These are phyloP conservation scores for Pelobates fuscus DNA, from an alignment of 2,113 vertebrate species.

Conservation along the genomic window DNA sequence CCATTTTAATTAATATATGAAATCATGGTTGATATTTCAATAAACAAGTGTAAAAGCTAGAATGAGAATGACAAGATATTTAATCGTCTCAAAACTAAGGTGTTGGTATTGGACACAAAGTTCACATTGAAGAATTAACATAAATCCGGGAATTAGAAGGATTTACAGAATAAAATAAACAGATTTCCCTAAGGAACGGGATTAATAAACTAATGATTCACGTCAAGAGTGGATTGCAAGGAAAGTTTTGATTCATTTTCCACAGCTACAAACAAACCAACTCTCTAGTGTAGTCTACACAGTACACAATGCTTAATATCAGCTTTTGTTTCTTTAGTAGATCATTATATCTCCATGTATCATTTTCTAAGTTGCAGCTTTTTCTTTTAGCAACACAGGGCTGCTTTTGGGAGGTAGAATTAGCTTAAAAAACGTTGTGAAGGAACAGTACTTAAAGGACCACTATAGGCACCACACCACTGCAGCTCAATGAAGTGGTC, in stretches of 20 bases:
- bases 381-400: neutral
- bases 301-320: neutral
- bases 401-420: too few species aligned
- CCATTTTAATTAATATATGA: conserved; percentile 41
- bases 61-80: conserved; percentile 14
- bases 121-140: conserved; percentile 37
- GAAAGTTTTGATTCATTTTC: conserved; percentile 37
- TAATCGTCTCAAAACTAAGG: conserved; percentile 33
- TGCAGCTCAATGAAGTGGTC: too few species aligned
- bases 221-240: neutral
- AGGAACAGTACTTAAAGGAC: too few species aligned
- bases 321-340: neutral
- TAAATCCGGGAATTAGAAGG: conserved; percentile 37
- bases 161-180: conserved; percentile 29
- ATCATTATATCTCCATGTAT: neutral
- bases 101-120: conserved; percentile 31
- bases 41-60: conserved; percentile 16
- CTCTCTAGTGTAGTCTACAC: conserved; percentile 1
- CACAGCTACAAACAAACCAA: neutral
- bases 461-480: too few species aligned
- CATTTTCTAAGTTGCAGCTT: neutral
- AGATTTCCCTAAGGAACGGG: conserved; percentile 39
- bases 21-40: conserved; percentile 25
- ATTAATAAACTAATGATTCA: conserved; percentile 43
- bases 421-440: too few species aligned